Evolutionary conservation across 2,888 invertebrate species (phyloP).

Genomic region (Ommatoiulus sabulosus): DNA sequence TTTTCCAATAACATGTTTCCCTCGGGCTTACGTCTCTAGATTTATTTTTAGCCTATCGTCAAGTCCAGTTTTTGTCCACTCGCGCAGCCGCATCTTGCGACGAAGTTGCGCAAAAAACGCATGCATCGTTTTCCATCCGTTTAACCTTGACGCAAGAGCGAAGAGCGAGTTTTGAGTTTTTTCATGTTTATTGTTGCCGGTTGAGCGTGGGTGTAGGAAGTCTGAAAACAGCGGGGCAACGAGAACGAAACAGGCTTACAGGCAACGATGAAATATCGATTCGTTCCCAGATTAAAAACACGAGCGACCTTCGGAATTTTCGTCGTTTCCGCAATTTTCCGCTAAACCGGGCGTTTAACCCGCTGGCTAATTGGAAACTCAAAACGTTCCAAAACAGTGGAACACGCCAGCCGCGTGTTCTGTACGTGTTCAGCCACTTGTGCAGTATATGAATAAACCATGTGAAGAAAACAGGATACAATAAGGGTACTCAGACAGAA

Average conservation of each 20-base stretch:
- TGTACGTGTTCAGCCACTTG: no score
- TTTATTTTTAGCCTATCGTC: background rate
- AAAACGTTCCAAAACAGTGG: no score
- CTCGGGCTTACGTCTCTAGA: background rate
- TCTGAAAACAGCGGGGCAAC: background rate
- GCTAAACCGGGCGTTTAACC: background rate
- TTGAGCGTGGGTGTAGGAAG: background rate
- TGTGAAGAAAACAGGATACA: no score
- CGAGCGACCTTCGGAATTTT: background rate
- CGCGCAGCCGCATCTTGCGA: background rate
- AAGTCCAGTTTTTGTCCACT: background rate
- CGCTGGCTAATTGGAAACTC: background rate
- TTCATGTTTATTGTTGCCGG: background rate
- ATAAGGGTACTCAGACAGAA: no score
- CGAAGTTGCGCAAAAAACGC: background rate
- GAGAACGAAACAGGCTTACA: background rate
- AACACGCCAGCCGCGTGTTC: no score
- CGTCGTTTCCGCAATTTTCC: background rate
- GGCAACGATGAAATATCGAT: background rate
- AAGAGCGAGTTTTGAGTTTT: background rate
- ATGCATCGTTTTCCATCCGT: background rate
- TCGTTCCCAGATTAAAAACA: background rate
- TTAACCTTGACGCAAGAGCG: background rate
- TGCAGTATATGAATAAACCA: no score
- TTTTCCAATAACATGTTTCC: no score